Conservation (phyloP, 2,113 vertebrate genomes). For the Toxostoma redivivum region DNA sequence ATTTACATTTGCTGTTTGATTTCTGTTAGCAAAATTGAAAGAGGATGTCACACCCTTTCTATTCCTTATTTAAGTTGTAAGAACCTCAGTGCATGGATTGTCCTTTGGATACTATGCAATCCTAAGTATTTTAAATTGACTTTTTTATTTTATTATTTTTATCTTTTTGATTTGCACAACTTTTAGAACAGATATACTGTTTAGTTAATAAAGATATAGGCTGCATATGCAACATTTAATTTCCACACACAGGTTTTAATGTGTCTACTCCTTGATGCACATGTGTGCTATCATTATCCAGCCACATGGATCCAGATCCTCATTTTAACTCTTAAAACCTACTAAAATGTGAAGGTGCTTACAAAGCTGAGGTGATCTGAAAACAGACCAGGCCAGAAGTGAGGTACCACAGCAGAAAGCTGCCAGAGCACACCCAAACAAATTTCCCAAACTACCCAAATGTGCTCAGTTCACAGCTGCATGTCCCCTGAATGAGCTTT, state of each 20-base stretch:
- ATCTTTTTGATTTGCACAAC: background rate
- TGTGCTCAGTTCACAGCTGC: background rate
- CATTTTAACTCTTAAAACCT: background rate
- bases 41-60: background rate
- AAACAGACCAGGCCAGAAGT: background rate
- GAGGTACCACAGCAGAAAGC: background rate
- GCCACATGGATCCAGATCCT: background rate
- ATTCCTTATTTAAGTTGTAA: background rate
- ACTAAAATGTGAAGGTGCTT: background rate
- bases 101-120: background rate
- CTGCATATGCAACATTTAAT: background rate
- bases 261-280: fast-evolving
- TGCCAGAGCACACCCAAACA: background rate
- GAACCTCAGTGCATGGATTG: background rate
- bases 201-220: background rate
- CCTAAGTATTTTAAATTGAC: background rate
- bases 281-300: fast-evolving
- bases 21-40: background rate
- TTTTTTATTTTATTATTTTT: background rate
- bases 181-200: background rate
- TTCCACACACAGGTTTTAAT: background rate
- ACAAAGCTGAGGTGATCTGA: background rate
- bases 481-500: background rate
- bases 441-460: background rate
- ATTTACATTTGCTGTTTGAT: background rate